Base-by-base conservation (phyloP, 1,140 invertebrate genomes). In the Calephelis virginiensis region DNA sequence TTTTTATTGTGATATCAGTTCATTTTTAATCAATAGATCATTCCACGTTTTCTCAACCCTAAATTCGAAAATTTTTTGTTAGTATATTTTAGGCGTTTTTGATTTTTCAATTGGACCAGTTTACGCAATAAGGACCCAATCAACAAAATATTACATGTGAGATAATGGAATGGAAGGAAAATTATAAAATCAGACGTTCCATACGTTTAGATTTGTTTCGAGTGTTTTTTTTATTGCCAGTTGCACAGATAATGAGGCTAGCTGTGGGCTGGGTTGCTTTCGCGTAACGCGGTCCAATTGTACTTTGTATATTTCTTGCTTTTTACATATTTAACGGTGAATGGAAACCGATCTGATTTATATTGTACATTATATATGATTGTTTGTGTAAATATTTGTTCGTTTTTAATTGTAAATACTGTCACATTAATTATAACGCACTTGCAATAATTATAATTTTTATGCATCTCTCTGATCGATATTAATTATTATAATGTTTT, bases 331-430 rank as follows among this genome's bases (percentile, higher is more conserved):
- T 28, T 6, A 9, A 53, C 40, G 14, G n/a, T 38, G 13, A 50
- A 56, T 13, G 10, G 40, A 17, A 64, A 56, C 47, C 38, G 64
- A 37, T 61, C 64, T 66, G 64, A 60, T 60, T 66, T 60, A 61
- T 64, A 68, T 68, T 74, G 46, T 61, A 60, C 14, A 43, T 56
- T 74, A 60, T 61, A 40, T 45, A 43, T 43, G 7, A 43, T 59
- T 67, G 46, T 67, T 40, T 68, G 63, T 68, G 63, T 63, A 48
- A 48, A 48, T 63, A 63, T 28, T 48, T 28, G 62, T 63, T 63
- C 49, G 12, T 63, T 46, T 64, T 64, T 53, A 56, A 63, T 63
- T 68, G 59, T 67, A 67, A 67, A 68, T 68, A 68, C 47, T 50
- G 50, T 50, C 59, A 50, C 28, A 53, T 9, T 56, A 45, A 62